These are phyloP conservation scores for Ecdyonurus torrentis DNA, from an alignment of 2,888 invertebrate genomes.

Conservation along the genomic window DNA sequence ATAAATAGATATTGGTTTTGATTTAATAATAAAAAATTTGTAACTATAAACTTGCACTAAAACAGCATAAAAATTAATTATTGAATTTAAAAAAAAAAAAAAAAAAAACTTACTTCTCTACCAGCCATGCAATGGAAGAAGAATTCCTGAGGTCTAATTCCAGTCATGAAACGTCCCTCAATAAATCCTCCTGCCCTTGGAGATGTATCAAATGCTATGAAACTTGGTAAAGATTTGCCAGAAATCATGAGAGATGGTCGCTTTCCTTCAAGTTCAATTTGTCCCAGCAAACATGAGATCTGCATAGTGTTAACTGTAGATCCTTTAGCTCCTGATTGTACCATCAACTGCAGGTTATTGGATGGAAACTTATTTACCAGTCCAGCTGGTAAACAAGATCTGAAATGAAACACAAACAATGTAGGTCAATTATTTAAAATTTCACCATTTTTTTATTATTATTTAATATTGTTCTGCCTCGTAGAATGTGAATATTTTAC, in stretches of 20 bases:
- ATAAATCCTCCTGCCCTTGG: constrained; percentile 94
- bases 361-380: constrained; percentile 74
- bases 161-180: constrained; percentile 91
- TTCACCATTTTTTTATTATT: too few species aligned
- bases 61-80: too few species aligned
- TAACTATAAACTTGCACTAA: too few species aligned
- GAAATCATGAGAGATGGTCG: constrained; percentile 90
- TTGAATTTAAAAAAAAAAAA: constrained; percentile 3
- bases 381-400: constrained; percentile 67
- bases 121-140: constrained; percentile 99
- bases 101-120: constrained; percentile 53
- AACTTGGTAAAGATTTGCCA: constrained; percentile 84
- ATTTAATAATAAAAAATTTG: too few species aligned
- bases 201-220: constrained; percentile 67
- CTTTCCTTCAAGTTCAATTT: constrained; percentile 97
- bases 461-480: too few species aligned
- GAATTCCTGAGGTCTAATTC: constrained; percentile 95
- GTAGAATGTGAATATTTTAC: too few species aligned
- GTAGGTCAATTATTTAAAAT: too few species aligned
- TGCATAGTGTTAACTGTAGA: constrained; percentile 96
- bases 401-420: constrained; percentile 23
- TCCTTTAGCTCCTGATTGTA: constrained; percentile 97
- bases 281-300: constrained; percentile 93
- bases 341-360: constrained; percentile 98
- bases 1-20: too few species aligned